Base-by-base conservation (phyloP, 2,113 vertebrate genomes). In the Speoplatyrhinus poulsoni region DNA sequence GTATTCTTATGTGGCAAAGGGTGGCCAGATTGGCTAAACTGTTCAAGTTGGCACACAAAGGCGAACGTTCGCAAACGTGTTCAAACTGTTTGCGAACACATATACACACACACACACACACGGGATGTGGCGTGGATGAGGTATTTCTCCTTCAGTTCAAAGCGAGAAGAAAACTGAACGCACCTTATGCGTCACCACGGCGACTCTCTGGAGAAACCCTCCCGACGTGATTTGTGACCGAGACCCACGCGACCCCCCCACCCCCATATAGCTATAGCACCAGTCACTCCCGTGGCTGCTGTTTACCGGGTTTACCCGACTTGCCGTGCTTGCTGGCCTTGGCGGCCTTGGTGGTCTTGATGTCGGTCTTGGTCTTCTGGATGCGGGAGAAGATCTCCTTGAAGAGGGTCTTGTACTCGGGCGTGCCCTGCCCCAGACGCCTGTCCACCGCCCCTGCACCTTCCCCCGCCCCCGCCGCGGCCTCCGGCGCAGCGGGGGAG, bases 361-460 rank as follows among this genome's bases (percentile, higher is more conserved):
- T 96, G 89, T 98, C 96, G 0, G 95, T 95, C 94, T 98, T 99
- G 69, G 96, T 98, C 83, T 97, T 99, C 92, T 98, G 97, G 86
- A 99, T 98, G 58, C 96, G 95, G 69, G 96, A 96, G 84, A 99
- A 99, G 89, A 99, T 99, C 91, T 99, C 98, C 76, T 98, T 97
- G 80, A 99, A 99, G 58, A 99, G 95, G 4, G 96, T 95, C 85
- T 99, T 99, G 92, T 99, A 99, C 84, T 99, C 98, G 0, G 98
- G 97, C 58, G 98, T 96, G 88, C 94, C 97, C 83, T 98, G 97
- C 67, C 96, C 95, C 86, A 98, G 93, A 65, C 96, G 81, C 85
- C 96, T 97, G 87, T 98, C 97, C 77, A 96, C 97, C 0, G 96
- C 96, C 67, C 96, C 96, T 87, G 97, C 94, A 1, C 96, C 96